phyloP scores from a whole-genome alignment of 2,888 invertebrate species.

The Cephus spinipes region DNA sequence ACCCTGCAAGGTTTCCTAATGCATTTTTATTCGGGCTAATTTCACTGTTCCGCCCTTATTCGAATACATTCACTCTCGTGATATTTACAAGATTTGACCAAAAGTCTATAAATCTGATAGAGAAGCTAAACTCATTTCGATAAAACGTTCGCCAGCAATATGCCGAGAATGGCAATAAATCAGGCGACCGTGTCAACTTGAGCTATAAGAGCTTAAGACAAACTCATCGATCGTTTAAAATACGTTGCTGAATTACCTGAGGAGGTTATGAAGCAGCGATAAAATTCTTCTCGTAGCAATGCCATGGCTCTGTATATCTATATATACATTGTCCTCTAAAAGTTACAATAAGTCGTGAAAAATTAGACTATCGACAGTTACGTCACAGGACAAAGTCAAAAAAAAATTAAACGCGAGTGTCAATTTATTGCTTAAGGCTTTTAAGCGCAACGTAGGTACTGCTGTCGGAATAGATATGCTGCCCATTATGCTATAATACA shows the following conservation, averaged over 20 bases:
- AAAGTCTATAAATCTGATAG: neutral
- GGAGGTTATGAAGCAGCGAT: neutral
- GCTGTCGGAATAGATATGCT: neutral
- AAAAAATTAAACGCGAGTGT: neutral
- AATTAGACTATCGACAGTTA: neutral
- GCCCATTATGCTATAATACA: constrained; percentile 25
- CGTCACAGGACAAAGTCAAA: neutral
- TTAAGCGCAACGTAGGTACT: neutral
- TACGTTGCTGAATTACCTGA: neutral
- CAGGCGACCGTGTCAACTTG: neutral
- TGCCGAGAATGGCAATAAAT: neutral
- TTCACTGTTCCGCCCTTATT: neutral
- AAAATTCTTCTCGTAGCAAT: neutral
- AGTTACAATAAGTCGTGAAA: neutral
- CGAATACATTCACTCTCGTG: neutral
- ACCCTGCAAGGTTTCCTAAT: neutral
- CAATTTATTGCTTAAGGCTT: neutral
- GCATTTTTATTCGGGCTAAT: neutral
- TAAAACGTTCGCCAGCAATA: neutral
- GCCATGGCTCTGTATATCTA: neutral
- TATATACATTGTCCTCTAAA: neutral
- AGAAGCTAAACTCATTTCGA: neutral
- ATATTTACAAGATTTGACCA: neutral
- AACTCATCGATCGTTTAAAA: neutral
- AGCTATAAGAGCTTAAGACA: neutral